Evolutionary conservation across 2,797 vertebrate genomes (phyloP).

Genomic region (Lepilemur septentrionalis): DNA sequence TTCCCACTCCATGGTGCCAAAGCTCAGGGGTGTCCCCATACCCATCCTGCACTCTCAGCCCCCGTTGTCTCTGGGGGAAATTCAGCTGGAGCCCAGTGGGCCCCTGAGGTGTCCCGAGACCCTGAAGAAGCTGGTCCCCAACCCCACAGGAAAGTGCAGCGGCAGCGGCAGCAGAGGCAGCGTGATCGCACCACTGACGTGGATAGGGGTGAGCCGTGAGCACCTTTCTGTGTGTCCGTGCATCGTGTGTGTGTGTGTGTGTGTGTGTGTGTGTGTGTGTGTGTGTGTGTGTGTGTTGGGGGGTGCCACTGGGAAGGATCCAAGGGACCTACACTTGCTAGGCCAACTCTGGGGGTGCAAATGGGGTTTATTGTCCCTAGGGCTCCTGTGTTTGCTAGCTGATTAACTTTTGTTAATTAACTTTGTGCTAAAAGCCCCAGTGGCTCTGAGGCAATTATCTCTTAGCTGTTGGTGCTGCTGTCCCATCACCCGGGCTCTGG

Average conservation of each 20-base stretch:
- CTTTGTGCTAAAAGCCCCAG: slow-evolving; percentile 20
- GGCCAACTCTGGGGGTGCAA: background rate
- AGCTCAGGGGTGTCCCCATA: background rate
- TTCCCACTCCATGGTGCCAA: background rate
- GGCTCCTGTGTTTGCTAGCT: slow-evolving; percentile 47
- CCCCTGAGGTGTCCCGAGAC: background rate
- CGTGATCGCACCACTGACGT: background rate
- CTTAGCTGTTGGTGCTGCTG: background rate
- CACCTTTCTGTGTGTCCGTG: background rate
- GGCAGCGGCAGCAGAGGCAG: slow-evolving; percentile 51
- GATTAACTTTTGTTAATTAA: slow-evolving; percentile 73
- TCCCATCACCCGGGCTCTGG: background rate
- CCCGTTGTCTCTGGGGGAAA: background rate
- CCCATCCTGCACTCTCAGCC: background rate
- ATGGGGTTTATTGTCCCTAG: background rate
- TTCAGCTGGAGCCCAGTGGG: background rate
- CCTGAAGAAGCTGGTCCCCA: background rate
- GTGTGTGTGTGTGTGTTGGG: background rate
- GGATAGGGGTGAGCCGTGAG: slow-evolving; percentile 51
- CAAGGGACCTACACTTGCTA: background rate
- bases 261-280: rapidly evolving
- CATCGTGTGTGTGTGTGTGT: rapidly evolving
- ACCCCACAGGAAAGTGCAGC: slow-evolving; percentile 33
- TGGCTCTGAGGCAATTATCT: slow-evolving; percentile 29
- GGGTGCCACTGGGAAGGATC: background rate